Conservation (phyloP, 2,113 vertebrate genomes). For the Trochalopteron elliotii region DNA sequence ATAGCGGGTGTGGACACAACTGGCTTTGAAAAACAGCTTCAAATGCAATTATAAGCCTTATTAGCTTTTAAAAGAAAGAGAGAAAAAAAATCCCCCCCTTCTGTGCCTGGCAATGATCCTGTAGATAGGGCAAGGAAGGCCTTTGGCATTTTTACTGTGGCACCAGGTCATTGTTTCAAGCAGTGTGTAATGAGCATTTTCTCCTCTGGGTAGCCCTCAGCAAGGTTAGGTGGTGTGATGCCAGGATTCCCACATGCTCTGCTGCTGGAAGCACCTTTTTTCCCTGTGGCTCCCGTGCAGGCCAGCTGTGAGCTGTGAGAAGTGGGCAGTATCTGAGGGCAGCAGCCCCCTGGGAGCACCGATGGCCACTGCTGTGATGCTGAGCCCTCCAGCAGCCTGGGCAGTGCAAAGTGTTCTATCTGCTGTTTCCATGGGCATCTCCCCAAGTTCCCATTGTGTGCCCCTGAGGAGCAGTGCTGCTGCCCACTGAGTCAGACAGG, state of each 20-base stretch:
- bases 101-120: neutral
- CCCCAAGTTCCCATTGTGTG: accelerated
- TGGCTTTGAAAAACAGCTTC: constrained; percentile 45
- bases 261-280: neutral
- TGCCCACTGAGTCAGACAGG: neutral
- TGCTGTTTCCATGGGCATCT: neutral
- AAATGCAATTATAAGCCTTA: constrained; percentile 18
- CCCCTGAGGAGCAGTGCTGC: neutral
- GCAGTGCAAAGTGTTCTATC: neutral
- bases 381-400: neutral
- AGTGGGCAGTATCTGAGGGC: accelerated
- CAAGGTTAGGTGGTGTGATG: neutral
- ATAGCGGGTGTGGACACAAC: neutral
- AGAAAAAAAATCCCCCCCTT: neutral
- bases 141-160: accelerated
- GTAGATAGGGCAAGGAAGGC: neutral
- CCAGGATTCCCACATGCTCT: neutral
- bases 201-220: neutral
- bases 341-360: neutral
- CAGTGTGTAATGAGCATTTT: neutral
- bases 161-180: neutral
- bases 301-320: neutral
- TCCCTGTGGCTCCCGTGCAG: accelerated
- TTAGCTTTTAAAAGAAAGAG: neutral
- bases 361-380: accelerated